Evolutionary conservation across 2,888 invertebrate genomes (phyloP), one percentile per base, ranked within the genome.

Genomic region (Eristalis arbustorum): DNA sequence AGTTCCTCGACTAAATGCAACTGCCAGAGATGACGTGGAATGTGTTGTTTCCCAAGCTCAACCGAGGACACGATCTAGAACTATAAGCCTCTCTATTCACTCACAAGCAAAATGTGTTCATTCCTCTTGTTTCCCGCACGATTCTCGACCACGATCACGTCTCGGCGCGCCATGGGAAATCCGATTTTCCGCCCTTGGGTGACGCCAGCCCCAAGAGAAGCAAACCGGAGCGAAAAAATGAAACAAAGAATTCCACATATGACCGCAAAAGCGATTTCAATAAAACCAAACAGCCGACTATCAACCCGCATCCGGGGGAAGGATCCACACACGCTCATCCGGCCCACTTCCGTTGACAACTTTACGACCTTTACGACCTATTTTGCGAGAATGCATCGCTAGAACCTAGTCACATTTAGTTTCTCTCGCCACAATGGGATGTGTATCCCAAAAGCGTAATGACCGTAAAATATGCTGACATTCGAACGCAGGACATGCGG

Each of bases 391-490:
- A 80, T 81, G 81, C 76, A 72, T 75, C 69, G 71, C 80, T 49
- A 57, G 57, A 62, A 25, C 11, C 25, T 31, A 37, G 49, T 42
- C 64, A 56, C 73, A 78, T 68, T 63, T 68, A 18, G 23, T 37
- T 37, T 31, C 37, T 37, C 13, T 10, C 37, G 18, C 14, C 18
- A 18, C 49, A 49, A 49, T 49, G 8, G 23, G 42, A 80, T 62
- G 66, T 67, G 72, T 67, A 80, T 80, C 34, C 63, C 28, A 49
- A 49, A 84, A 72, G 63, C 84, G 75, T 80, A 80, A 80, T 76
- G 80, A 73, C 84, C 84, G 80, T 84, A 80, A 80, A 84, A 75
- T 80, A 84, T 75, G 80, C 80, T 84, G 84, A 84, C 84, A 84
- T 84, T 84, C 80, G 75, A 84, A 67, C 63, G 72, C 62, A 42